These are phyloP conservation scores for Amphiprion clarkii DNA, from an alignment of 2,797 vertebrate genomes.

Conservation along the genomic window DNA sequence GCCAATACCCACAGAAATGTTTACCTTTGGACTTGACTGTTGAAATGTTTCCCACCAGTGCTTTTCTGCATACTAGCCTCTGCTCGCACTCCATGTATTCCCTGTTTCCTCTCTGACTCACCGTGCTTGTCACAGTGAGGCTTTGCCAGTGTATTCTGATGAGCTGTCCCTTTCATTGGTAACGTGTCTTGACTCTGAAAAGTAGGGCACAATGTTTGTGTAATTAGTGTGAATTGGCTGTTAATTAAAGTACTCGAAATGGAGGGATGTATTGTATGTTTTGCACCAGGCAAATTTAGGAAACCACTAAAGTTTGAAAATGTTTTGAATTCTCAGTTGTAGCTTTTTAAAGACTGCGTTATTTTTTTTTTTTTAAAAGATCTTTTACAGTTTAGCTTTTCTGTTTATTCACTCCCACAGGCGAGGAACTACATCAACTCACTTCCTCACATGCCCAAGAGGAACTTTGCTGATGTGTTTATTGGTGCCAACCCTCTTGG, in stretches of 20 bases:
- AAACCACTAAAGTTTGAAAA: background rate
- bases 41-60: conserved; percentile 4
- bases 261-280: background rate
- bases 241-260: conserved; percentile 24
- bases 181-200: conserved; percentile 15
- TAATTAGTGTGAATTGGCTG: conserved; percentile 18
- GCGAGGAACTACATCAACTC: conserved; percentile 99
- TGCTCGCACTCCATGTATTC: conserved; percentile 44
- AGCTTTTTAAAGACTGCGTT: background rate
- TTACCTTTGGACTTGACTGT: conserved; percentile 27
- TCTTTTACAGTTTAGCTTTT: conserved; percentile 21
- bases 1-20: conserved; percentile 1
- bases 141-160: conserved; percentile 50
- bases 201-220: conserved; percentile 16
- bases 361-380: background rate
- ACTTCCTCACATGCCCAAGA: conserved; percentile 95
- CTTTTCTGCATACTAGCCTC: conserved; percentile 37
- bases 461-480: conserved; percentile 98
- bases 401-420: conserved; percentile 75
- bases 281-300: background rate
- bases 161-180: conserved; percentile 31
- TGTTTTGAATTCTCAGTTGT: background rate
- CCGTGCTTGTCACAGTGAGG: conserved; percentile 59
- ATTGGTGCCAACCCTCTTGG: conserved; percentile 97
- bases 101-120: conserved; percentile 69